A percentile compares a stretch with the other conserved stretches of the same genome.
These are phyloP conservation scores for Varecia variegata DNA, from an alignment of 2,797 vertebrate species.

Conservation along the genomic window DNA sequence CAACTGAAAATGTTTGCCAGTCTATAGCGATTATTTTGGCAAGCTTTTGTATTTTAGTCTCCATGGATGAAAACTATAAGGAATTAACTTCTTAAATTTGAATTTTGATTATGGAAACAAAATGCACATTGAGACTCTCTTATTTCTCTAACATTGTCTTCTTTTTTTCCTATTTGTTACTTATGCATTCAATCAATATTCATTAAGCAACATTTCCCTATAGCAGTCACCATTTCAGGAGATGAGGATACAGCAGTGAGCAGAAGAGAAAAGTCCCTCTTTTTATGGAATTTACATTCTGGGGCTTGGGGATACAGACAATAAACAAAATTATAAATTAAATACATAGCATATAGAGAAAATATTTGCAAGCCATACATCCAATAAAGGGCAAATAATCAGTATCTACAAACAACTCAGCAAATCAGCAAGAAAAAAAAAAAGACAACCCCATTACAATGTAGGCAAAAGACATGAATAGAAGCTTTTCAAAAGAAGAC, in stretches of 20 bases:
- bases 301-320: background rate
- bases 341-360: background rate
- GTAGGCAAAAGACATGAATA: background rate
- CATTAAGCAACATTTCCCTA: background rate
- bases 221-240: background rate
- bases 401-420: background rate
- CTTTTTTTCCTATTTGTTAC: background rate
- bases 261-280: background rate
- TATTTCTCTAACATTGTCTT: background rate
- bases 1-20: background rate
- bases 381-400: background rate
- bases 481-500: background rate
- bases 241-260: background rate
- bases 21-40: background rate
- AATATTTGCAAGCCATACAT: background rate
- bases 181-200: background rate
- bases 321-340: background rate
- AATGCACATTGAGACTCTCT: background rate
- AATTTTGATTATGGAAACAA: slow-evolving; percentile 20
- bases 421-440: background rate
- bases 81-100: background rate
- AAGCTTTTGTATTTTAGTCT: slow-evolving; percentile 17
- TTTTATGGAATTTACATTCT: background rate
- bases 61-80: background rate
- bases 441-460: background rate